Conservation (phyloP, 2,888 invertebrate genomes). For the Lordiphosa andalusiaca region DNA sequence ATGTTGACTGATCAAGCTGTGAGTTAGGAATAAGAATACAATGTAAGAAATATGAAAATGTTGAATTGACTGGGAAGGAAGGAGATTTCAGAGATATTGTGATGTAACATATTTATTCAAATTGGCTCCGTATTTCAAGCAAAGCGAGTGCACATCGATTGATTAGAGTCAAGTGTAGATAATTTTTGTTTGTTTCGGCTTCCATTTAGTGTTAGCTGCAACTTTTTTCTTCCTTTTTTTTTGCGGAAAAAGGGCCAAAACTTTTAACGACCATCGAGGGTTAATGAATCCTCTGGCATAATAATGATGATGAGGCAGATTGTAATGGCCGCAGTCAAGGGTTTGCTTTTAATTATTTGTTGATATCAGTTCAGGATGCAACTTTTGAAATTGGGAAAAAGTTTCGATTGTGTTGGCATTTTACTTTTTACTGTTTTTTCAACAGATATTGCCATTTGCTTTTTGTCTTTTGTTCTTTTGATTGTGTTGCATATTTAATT, state of each 20-base stretch:
- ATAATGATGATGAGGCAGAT: constrained; percentile 29
- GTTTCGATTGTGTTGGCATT: constrained; percentile 36
- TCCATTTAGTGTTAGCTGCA: no score
- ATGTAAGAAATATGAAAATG: no score
- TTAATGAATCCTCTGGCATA: constrained; percentile 1
- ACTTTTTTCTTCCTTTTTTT: no score
- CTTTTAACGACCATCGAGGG: constrained; percentile 3
- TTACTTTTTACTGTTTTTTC: constrained; percentile 47
- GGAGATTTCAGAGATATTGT: no score
- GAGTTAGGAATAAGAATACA: no score
- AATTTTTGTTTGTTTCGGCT: no score
- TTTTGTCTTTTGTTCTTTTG: constrained; percentile 53
- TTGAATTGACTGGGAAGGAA: no score
- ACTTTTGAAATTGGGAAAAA: constrained; percentile 30
- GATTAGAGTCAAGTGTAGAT: no score
- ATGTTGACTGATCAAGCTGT: no score
- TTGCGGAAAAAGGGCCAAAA: neutral
- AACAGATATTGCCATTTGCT: constrained; percentile 57
- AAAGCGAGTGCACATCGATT: no score
- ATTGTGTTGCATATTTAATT: constrained; percentile 62
- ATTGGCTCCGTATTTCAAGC: no score
- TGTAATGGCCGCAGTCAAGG: constrained; percentile 44
- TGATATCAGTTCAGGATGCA: constrained; percentile 53
- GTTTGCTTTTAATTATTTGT: constrained; percentile 69
- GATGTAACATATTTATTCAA: no score